Conservation (phyloP, 2,888 invertebrate species). For the Drosophila prolongata region DNA sequence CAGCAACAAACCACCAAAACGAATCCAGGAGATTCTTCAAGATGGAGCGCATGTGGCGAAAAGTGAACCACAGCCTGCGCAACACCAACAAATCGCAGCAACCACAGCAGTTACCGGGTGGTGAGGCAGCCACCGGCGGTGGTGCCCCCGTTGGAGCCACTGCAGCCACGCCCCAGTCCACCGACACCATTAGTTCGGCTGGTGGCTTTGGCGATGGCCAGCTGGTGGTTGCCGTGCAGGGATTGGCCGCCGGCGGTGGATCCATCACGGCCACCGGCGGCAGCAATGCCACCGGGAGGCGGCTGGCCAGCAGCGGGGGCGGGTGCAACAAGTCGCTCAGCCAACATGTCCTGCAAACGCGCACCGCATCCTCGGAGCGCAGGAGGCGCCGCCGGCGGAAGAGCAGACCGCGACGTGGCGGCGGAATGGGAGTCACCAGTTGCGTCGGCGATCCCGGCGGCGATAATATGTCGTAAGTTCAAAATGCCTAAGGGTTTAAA, state of each 20-base stretch:
- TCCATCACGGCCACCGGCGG: slow-evolving; percentile 59
- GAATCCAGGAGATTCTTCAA: not conserved
- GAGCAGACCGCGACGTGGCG: slow-evolving; percentile 82
- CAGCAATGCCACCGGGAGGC: slow-evolving; percentile 83
- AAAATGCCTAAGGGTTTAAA: no score
- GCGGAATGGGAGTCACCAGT: slow-evolving; percentile 78
- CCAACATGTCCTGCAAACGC: slow-evolving; percentile 83
- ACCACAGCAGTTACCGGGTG: slow-evolving; percentile 9
- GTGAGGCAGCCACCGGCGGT: slow-evolving; percentile 27
- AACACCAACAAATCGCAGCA: slow-evolving; percentile 56
- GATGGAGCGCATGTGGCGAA: slow-evolving; percentile 85
- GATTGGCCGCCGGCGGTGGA: slow-evolving; percentile 36
- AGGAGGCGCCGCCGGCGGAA: slow-evolving; percentile 82
- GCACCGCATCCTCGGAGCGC: slow-evolving; percentile 83
- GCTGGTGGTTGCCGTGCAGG: slow-evolving; percentile 82
- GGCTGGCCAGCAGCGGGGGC: slow-evolving; percentile 81
- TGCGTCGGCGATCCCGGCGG: slow-evolving; percentile 80
- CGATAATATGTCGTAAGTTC: slow-evolving; percentile 82
- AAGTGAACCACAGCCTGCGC: slow-evolving; percentile 84
- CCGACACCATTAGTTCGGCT: slow-evolving; percentile 82
- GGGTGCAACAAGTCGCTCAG: slow-evolving; percentile 81
- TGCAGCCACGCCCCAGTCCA: slow-evolving; percentile 75
- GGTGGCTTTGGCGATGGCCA: slow-evolving; percentile 83
- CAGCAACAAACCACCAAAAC: not conserved
- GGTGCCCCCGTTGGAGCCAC: slow-evolving; percentile 6